These are phyloP conservation scores for Semibalanus balanoides DNA, from an alignment of 1,140 invertebrate species.

Conservation along the genomic window DNA sequence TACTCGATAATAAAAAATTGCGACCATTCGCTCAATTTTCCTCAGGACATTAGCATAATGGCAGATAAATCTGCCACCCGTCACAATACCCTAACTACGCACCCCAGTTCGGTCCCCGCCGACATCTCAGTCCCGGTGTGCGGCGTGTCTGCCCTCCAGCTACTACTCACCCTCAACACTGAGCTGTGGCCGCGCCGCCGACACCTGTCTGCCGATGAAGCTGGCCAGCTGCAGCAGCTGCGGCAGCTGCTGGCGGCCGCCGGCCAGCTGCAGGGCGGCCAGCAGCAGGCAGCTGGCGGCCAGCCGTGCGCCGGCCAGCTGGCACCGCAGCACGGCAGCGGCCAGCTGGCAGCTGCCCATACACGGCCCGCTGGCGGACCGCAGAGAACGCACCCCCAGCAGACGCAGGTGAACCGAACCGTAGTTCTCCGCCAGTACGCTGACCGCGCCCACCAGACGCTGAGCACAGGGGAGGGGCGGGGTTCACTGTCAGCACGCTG, in stretches of 20 bases:
- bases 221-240: neutral
- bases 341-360: neutral
- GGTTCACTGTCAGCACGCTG: slow-evolving; percentile 1
- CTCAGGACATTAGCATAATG: too few relatives aligned
- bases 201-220: neutral
- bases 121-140: neutral
- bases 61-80: too few relatives aligned
- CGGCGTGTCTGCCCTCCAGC: too few relatives aligned
- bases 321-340: neutral
- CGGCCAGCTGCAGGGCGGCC: neutral
- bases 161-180: neutral
- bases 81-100: too few relatives aligned
- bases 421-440: slow-evolving; percentile 4
- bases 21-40: too few relatives aligned
- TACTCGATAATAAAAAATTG: too few relatives aligned
- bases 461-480: too few relatives aligned
- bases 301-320: neutral
- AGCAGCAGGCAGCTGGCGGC: neutral
- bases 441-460: slow-evolving; percentile 7
- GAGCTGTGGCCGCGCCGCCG: neutral
- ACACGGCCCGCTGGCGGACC: too few relatives aligned
- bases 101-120: too few relatives aligned
- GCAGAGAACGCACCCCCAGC: neutral
- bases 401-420: neutral
- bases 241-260: neutral